Conservation (phyloP, 2,797 vertebrate species). For the Enteromius treurensis region DNA sequence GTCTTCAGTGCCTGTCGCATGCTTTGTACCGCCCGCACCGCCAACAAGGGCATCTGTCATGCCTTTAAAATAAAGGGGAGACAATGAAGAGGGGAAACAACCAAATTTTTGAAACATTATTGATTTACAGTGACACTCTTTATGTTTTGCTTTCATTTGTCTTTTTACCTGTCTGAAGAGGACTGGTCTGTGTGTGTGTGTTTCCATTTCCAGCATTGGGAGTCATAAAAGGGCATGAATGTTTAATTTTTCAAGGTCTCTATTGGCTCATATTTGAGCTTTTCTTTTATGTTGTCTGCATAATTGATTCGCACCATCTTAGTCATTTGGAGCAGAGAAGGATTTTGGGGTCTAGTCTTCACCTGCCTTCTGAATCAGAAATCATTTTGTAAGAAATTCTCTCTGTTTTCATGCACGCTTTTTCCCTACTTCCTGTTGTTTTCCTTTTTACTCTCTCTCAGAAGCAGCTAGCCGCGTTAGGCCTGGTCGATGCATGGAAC, state of each 20-base stretch:
- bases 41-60: slow-evolving; percentile 79
- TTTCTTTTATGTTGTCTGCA: slow-evolving; percentile 64
- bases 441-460: slow-evolving; percentile 39
- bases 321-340: slow-evolving; percentile 19
- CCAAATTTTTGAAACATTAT: slow-evolving; percentile 54
- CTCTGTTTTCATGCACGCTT: slow-evolving; percentile 4
- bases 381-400: slow-evolving; percentile 10
- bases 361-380: slow-evolving; percentile 16
- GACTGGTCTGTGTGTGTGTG: not conserved
- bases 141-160: slow-evolving; percentile 60
- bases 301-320: slow-evolving; percentile 67
- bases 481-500: slow-evolving; percentile 71
- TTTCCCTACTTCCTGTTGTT: not conserved
- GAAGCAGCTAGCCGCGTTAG: slow-evolving; percentile 70
- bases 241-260: slow-evolving; percentile 49
- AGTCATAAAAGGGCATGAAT: slow-evolving; percentile 61
- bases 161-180: slow-evolving; percentile 54
- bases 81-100: slow-evolving; percentile 63
- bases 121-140: slow-evolving; percentile 54
- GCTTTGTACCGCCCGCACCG: slow-evolving; percentile 72
- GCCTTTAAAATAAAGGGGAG: slow-evolving; percentile 49
- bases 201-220: slow-evolving; percentile 54
- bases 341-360: slow-evolving; percentile 16
- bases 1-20: slow-evolving; percentile 69
- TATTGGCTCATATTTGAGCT: slow-evolving; percentile 49